Base-by-base conservation (phyloP, 1,140 invertebrate genomes). In the Caenorhabditis remanei region DNA sequence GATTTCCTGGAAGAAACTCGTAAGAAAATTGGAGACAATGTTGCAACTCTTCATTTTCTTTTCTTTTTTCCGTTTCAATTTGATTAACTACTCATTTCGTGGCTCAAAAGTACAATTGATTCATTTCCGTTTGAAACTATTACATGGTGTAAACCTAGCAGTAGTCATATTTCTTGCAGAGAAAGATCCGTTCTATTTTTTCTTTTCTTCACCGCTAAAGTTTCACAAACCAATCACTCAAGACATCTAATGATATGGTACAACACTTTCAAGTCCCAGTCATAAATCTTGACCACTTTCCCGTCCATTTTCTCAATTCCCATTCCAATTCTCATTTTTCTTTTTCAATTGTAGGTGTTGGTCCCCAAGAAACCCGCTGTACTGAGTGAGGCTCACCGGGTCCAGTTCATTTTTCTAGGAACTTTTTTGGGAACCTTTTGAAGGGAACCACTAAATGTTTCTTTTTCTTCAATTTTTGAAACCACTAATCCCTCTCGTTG, bases 211-310 rank as follows among this genome's bases (percentile, higher is more conserved):
- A 5, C 19, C 16, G 3, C 50, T n/a, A 14, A 7, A n/a, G 55
- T 58, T 19, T n/a, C 55, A 19, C 55, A 63, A 63, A 16, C 46
- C 67, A 40, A 11, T 6, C 19, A 46, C 67, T n/a, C 7, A 75
- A 75, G 9, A 21, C 16, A 5, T 13, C 19, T 79, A 79, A 79
- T 79, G 71, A 50, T 79, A 79, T 79, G 21, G 71, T 79, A 3
- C 19, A 2, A 1, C 11, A 46, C 8, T 71, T 71, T 71, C 14
- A 4, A 32, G 32, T 32, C 32, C 32, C 32, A n/a, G 46, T 24
- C 71, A 50, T 79, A 79, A 79, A 79, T 79, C 71, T 79, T 24
- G 71, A 79, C 43, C 71, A 71, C 71, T 79, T 79, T 67, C 40
- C 16, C 50, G 46, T 21, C 19, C 71, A 43, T 46, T 79, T 50